Percentiles rank a stretch among this genome's conserved stretches.
phyloP scores from a whole-genome alignment of 2,888 invertebrate genomes.

The Scaptomyza cyrtandrae region DNA sequence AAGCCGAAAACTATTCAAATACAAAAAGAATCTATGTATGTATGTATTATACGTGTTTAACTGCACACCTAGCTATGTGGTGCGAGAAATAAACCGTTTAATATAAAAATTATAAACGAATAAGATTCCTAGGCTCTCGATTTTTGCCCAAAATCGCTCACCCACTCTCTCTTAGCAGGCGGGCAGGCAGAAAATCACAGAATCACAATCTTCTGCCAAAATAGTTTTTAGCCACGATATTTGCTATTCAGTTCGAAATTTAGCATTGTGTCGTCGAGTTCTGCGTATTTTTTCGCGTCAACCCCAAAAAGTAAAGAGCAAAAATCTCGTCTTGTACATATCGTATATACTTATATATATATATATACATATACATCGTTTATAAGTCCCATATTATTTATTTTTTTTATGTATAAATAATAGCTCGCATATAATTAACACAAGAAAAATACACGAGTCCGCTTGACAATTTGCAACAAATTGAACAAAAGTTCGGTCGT shows the following conservation, averaged over 20 bases:
- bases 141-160: constrained; percentile 21
- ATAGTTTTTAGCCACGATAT: constrained; percentile 70
- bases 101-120: constrained; percentile 64
- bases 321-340: constrained; percentile 40
- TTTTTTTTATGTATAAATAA: constrained; percentile 62
- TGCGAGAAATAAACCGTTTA: constrained; percentile 52
- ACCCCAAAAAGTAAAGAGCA: constrained; percentile 26
- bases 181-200: constrained; percentile 29
- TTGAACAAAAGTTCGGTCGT: constrained; percentile 68
- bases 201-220: constrained; percentile 60
- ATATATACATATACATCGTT: constrained; percentile 17
- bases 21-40: constrained; percentile 4
- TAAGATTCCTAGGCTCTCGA: constrained; percentile 61
- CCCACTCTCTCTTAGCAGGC: constrained; percentile 39
- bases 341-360: no score
- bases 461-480: constrained; percentile 72
- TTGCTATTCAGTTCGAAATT: constrained; percentile 73
- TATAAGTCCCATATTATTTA: constrained; percentile 44
- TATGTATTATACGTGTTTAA: background rate
- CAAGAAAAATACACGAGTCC: constrained; percentile 41
- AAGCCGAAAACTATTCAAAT: constrained; percentile 27
- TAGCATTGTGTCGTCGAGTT: constrained; percentile 68
- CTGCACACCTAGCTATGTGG: constrained; percentile 16
- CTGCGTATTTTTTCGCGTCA: constrained; percentile 43
- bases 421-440: constrained; percentile 62